phyloP scores from a whole-genome alignment of 2,888 invertebrate species.

The Drosophila eohydei region DNA sequence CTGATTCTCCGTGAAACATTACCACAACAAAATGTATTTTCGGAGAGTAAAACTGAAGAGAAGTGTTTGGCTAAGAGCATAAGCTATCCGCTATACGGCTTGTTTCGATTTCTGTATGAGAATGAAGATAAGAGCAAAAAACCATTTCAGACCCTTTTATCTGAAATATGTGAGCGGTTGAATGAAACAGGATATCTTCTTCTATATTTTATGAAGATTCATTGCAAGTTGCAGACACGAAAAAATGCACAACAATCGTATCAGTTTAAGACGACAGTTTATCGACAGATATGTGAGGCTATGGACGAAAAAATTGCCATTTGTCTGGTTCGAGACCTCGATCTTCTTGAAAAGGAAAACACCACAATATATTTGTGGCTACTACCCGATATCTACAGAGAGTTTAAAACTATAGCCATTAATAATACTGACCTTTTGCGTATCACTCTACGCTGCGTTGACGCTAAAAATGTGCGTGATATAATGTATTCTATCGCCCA shows the following conservation, averaged over 20 bases:
- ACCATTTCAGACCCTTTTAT: constrained; percentile 91
- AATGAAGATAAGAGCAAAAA: constrained; percentile 90
- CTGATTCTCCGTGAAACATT: constrained; percentile 83
- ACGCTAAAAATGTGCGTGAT: constrained; percentile 95
- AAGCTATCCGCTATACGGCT: constrained; percentile 93
- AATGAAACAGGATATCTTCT: constrained; percentile 93
- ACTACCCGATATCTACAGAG: constrained; percentile 95
- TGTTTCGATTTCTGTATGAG: constrained; percentile 93
- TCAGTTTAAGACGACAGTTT: constrained; percentile 93
- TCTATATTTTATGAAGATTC: constrained; percentile 94
- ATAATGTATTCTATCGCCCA: constrained; percentile 96
- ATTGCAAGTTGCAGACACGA: constrained; percentile 87
- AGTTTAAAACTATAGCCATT: constrained; percentile 93
- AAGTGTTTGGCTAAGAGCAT: constrained; percentile 90
- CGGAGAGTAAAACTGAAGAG: constrained; percentile 87
- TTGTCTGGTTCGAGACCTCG: constrained; percentile 89
- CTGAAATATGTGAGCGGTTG: constrained; percentile 91
- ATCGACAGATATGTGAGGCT: constrained; percentile 94
- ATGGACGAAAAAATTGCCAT: constrained; percentile 87
- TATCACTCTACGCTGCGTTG: constrained; percentile 95
- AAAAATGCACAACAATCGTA: constrained; percentile 86
- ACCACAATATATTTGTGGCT: constrained; percentile 95
- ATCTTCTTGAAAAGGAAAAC: constrained; percentile 95
- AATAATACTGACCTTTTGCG: constrained; percentile 95
- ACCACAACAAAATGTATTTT: constrained; percentile 84